Conservation (phyloP, 2,797 vertebrate species). For the Liasis olivaceus region DNA sequence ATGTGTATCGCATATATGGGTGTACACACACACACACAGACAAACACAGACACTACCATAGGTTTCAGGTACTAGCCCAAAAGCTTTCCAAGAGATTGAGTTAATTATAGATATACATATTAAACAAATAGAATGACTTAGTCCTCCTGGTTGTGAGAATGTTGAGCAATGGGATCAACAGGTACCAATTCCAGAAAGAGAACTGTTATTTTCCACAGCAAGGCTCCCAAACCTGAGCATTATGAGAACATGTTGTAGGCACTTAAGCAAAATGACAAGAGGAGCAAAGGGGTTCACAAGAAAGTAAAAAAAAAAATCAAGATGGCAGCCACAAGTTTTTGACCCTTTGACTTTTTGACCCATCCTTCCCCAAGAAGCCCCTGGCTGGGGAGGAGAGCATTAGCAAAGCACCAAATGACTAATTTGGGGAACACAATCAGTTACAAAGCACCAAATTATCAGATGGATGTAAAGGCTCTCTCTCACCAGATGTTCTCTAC, state of each 20-base stretch:
- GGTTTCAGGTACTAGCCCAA: not conserved
- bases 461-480: not conserved
- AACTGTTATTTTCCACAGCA: not conserved
- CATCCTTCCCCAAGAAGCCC: not conserved
- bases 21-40: not conserved
- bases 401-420: not conserved
- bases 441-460: not conserved
- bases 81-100: not conserved
- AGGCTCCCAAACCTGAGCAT: not conserved
- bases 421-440: not conserved
- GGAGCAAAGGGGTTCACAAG: not conserved
- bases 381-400: not conserved
- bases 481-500: not conserved
- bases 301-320: not conserved
- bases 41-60: not conserved
- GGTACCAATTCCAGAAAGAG: not conserved
- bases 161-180: not conserved
- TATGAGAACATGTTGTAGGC: not conserved
- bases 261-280: not conserved
- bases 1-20: not conserved
- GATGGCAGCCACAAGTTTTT: not conserved
- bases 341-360: not conserved
- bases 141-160: not conserved
- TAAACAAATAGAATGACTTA: not conserved
- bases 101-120: not conserved